These are phyloP conservation scores for Aphidius colemani DNA, from an alignment of 2,888 invertebrate genomes.

Conservation along the genomic window DNA sequence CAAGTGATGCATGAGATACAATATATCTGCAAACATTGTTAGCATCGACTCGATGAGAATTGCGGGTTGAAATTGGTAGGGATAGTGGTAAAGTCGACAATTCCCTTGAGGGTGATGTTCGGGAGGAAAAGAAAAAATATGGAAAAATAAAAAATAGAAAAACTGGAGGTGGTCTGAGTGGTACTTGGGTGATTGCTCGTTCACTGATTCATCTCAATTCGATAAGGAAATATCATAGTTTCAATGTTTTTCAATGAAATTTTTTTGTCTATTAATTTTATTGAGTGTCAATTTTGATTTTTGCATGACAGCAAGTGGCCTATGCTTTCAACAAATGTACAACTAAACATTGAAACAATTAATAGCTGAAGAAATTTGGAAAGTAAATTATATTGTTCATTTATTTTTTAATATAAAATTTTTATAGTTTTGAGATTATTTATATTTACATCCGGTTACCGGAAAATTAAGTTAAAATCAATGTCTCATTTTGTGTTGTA, in stretches of 20 bases:
- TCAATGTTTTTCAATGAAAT: too few relatives aligned
- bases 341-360: too few relatives aligned
- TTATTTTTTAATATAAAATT: too few relatives aligned
- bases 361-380: too few relatives aligned
- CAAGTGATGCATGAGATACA: conserved; percentile 71
- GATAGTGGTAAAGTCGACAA: conserved; percentile 24
- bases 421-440: background rate
- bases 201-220: conserved; percentile 36
- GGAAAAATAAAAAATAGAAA: too few relatives aligned
- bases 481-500: conserved; percentile 51
- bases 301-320: too few relatives aligned
- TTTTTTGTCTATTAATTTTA: too few relatives aligned
- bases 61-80: conserved; percentile 40
- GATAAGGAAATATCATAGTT: conserved; percentile 29
- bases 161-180: conserved; percentile 8
- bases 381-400: too few relatives aligned
- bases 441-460: conserved; percentile 44
- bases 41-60: conserved; percentile 60
- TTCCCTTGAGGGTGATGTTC: conserved; percentile 1
- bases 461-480: conserved; percentile 49
- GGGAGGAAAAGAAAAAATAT: background rate
- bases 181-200: conserved; percentile 33
- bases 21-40: conserved; percentile 62
- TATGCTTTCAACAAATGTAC: too few relatives aligned
- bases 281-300: too few relatives aligned